Percentiles rank a stretch among this genome's conserved stretches.
These are phyloP conservation scores for Schizopygopsis pylzovi DNA, from an alignment of 2,797 vertebrate species.

Conservation along the genomic window DNA sequence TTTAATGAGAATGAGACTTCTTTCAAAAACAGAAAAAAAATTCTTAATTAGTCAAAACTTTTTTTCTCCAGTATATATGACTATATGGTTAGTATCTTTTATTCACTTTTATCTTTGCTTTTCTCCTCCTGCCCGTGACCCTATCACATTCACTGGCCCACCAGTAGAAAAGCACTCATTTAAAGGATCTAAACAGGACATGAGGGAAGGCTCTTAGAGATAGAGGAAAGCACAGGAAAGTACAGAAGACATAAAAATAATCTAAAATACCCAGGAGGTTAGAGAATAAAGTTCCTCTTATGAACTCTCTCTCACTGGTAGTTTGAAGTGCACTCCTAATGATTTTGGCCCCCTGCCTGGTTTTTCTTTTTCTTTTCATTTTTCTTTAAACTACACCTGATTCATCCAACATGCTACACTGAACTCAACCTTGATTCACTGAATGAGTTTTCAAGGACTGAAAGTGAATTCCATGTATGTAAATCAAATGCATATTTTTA, in stretches of 20 bases:
- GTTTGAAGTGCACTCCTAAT: constrained; percentile 26
- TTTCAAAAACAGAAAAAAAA: neutral
- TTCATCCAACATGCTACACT: neutral
- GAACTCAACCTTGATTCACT: constrained; percentile 1
- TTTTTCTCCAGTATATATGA: neutral
- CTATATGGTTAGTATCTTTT: neutral
- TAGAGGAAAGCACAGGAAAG: neutral
- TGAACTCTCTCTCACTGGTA: neutral
- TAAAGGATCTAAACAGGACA: neutral
- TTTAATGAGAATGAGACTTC: neutral
- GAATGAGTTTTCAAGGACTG: neutral
- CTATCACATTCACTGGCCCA: neutral
- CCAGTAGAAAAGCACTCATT: neutral
- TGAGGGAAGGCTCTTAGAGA: neutral
- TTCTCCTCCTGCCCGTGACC: neutral
- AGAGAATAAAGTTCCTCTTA: neutral
- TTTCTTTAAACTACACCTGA: constrained; percentile 17
- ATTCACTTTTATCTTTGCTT: neutral
- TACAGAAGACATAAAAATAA: constrained; percentile 6
- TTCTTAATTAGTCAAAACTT: neutral
- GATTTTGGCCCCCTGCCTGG: constrained; percentile 24
- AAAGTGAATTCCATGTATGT: neutral
- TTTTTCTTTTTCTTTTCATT: constrained; percentile 25
- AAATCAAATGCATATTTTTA: constrained; percentile 16
- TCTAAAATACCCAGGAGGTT: constrained; percentile 25